Base-by-base conservation (phyloP, 1,140 invertebrate species). In the Temnothorax curvispinosus region DNA sequence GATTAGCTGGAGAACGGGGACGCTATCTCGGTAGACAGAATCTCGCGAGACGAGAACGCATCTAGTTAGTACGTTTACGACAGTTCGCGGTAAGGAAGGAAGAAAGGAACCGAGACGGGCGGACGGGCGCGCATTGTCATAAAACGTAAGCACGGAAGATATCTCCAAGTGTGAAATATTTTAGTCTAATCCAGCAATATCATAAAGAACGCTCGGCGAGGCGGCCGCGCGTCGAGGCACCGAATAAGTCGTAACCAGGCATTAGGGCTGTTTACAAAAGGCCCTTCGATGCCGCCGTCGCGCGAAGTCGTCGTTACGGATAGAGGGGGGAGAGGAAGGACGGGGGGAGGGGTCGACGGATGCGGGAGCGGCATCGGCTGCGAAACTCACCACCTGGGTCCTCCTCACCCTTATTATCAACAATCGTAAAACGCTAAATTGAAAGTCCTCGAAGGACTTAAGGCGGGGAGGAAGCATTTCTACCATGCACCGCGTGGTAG, bases 401-500 rank as follows among this genome's bases (percentile, higher is more conserved):
- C 90, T 64, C 91, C 92, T 92, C 82, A 64, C 91, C 92, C 93
- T 95, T 95, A 94, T 95, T 95, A 95, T 95, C 95, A 95, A 95
- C 94, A 95, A 95, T 95, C 95, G 95, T 95, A 95, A 95, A 95
- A 95, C 94, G 92, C 93, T 92, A 95, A 95, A 95, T 95, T 95
- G 93, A 94, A 95, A 95, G 93, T 94, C 93, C 91, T 94, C 86
- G 82, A 87, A 84, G 86, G 85, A 88, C 65, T 69, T 85, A 87
- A 81, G 77, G 54, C 65, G 21, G 47, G 38, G 13, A 15, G 67
- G 54, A 72, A 74, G 85, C 69, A 38, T 41, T 41, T 41, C 38
- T 6, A 6, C 38, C 38, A 41, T 21, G 27, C 62, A 38, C 38
- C 21, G 58, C 54, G 35, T 27, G 38, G 85, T 15, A 15, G 74